Evolutionary conservation across 2,797 vertebrate genomes (phyloP), one percentile per base, ranked within the genome.

Genomic region (Sphenodon punctatus): DNA sequence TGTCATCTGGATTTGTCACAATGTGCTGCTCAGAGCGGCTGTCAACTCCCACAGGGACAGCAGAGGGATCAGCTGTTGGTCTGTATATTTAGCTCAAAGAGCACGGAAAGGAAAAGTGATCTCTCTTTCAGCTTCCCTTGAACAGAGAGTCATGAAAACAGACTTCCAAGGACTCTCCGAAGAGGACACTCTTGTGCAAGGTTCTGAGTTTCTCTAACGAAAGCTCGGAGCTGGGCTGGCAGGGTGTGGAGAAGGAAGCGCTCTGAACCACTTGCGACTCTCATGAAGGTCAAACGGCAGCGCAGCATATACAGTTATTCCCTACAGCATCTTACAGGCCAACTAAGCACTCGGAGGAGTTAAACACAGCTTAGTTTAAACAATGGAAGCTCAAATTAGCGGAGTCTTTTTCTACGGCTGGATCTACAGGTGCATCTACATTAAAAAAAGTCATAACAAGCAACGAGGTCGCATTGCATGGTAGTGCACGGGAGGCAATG

Each of bases 51-150:
- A 10, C 45, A 58, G 82, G 81, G 70, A 63, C 45, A 4, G 67
- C n/a, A 5, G 42, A 36, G 7, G 65, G 36, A 73, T 55, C 95
- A 95, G 95, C 93, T 95, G 94, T 94, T 65, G 85, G 81, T 66
- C 66, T 41, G 84, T 95, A 95, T 89, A 95, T 95, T 96, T 95
- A 96, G 95, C 88, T 89, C 88, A 2, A 67, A 80, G 83, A 84
- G 82, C 70, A 63, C 73, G 13, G 87, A 34, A 10, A 53, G 90
- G 91, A 80, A 94, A 95, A 95, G 82, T 75, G 92, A 94, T 94
- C 92, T 80, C 88, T 59, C 32, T 76, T 41, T 14, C 65, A 8
- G 81, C 72, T 48, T 58, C 43, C 76, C 87, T 1, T 1, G 32
- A 2, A 30, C 66, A 1, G 75, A 8, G 16, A 0, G 3, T 1